Evolutionary conservation across 2,113 vertebrate species (phyloP), one percentile per base, ranked within the genome.

Genomic region (Amphiprion ocellaris): DNA sequence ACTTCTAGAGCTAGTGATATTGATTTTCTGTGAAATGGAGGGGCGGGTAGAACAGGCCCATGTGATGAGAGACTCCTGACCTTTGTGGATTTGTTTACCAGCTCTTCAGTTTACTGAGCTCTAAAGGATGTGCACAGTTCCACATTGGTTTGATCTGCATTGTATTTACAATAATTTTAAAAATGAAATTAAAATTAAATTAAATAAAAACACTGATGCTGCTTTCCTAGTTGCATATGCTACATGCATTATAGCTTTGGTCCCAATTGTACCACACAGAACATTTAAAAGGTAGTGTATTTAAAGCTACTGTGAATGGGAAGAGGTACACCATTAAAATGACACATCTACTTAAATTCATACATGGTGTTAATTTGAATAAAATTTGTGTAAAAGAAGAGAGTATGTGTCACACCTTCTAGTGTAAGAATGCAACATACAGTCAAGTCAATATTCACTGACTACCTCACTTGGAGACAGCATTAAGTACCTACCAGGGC

Each of bases 401-500:
- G 3, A 53, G 17, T 17, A 39, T 9, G 1, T 19, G 30, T 55
- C 58, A 47, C 59, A 73, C 3, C 4, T 17, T 21, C 4, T 1
- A 37, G 26, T 14, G 41, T 10, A 28, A 59, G 24, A 56, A 39
- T 47, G 23, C 10, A 49, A 0, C 19, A 37, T 19, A 10, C 21
- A 19, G 8, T 4, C 7, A 39, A 23, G 1, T 62, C n/a, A 1
- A 37, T 17, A 24, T 28, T 47, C 15, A 44, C 19, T 12, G 8
- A 24, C 10, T 2, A 44, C 41, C 11, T 7, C n/a, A 12, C 30
- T 37, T 5, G 2, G 5, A 17, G 37, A 74, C 11, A 11, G 9
- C 1, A 24, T 6, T 19, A 24, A 53, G 30, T 23, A 86, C 91
- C n/a, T 90, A 99, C 98, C 98, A 89, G 98, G 98, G 94, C 98